Evolutionary conservation across 2,113 vertebrate species (phyloP).

Genomic region (Centropus unirufus): DNA sequence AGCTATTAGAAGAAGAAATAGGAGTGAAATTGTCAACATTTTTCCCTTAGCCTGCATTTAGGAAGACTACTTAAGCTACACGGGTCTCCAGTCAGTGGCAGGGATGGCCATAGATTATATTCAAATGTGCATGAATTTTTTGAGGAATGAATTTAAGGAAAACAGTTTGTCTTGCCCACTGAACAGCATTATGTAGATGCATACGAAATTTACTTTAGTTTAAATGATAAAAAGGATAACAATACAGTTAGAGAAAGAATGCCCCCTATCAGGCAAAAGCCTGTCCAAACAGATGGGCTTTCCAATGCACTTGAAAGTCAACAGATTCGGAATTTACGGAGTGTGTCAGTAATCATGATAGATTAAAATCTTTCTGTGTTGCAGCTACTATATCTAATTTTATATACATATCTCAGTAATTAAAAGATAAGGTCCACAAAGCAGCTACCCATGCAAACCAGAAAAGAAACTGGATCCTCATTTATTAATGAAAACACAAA

Average conservation of each 20-base stretch:
- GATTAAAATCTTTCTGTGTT: not conserved
- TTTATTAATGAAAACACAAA: not conserved
- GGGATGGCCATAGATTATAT: not conserved
- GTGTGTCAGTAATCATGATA: not conserved
- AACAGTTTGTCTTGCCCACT: not conserved
- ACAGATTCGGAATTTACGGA: not conserved
- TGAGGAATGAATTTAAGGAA: not conserved
- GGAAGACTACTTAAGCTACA: constrained; percentile 18
- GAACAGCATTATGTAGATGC: not conserved
- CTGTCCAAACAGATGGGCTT: constrained; percentile 43
- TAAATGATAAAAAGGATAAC: constrained; percentile 1
- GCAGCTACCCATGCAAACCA: not conserved
- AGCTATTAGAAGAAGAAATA: constrained; percentile 52
- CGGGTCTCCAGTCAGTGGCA: constrained; percentile 12
- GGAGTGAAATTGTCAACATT: constrained; percentile 23
- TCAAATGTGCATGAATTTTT: not conserved
- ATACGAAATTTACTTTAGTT: not conserved
- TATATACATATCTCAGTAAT: not conserved
- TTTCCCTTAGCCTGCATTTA: constrained; percentile 46
- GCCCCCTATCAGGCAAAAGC: constrained; percentile 12
- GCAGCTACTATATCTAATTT: not conserved
- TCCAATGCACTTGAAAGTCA: constrained; percentile 32
- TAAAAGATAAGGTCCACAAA: not conserved
- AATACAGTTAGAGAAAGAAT: not conserved
- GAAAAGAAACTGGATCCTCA: not conserved